Conservation (phyloP, 2,888 invertebrate species). For the Rhagonycha lutea region DNA sequence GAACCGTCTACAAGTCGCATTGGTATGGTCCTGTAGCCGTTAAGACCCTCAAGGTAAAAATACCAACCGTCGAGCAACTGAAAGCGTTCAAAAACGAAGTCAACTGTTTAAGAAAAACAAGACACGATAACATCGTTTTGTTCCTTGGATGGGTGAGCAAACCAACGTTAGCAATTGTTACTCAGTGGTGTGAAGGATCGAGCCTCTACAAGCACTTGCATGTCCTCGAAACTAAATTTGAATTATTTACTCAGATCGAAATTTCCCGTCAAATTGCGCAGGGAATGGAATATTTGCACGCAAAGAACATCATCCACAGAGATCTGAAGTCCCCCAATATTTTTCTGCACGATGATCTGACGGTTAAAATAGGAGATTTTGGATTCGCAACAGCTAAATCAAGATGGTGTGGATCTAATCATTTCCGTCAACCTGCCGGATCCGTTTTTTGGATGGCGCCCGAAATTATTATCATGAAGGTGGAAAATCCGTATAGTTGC, state of each 20-base stretch:
- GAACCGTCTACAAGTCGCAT: constrained; percentile 96
- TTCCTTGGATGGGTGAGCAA: constrained; percentile 99
- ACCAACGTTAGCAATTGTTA: constrained; percentile 95
- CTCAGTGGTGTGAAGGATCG: constrained; percentile 99
- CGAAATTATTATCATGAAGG: constrained; percentile 97
- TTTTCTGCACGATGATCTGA: constrained; percentile 95
- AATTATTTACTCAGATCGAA: constrained; percentile 89
- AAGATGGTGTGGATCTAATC: constrained; percentile 91
- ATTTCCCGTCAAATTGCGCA: constrained; percentile 97
- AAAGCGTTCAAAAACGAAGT: constrained; percentile 99
- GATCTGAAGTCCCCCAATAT: constrained; percentile 99
- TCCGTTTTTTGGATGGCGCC: constrained; percentile 99
- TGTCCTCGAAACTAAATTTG: constrained; percentile 92
- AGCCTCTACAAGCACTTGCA: constrained; percentile 97
- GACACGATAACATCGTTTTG: constrained; percentile 95
- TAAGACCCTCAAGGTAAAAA: constrained; percentile 96
- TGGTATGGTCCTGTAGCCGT: constrained; percentile 99
- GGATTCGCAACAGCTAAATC: constrained; percentile 98
- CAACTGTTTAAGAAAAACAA: constrained; percentile 87
- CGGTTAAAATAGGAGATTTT: constrained; percentile 98
- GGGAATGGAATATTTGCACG: constrained; percentile 99
- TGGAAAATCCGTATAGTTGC: constrained; percentile 94
- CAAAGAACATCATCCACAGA: constrained; percentile 97
- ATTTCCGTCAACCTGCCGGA: constrained; percentile 92
- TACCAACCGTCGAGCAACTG: constrained; percentile 93